Evolutionary conservation across 2,888 invertebrate genomes (phyloP).

Genomic region (Steinernema carpocapsae): DNA sequence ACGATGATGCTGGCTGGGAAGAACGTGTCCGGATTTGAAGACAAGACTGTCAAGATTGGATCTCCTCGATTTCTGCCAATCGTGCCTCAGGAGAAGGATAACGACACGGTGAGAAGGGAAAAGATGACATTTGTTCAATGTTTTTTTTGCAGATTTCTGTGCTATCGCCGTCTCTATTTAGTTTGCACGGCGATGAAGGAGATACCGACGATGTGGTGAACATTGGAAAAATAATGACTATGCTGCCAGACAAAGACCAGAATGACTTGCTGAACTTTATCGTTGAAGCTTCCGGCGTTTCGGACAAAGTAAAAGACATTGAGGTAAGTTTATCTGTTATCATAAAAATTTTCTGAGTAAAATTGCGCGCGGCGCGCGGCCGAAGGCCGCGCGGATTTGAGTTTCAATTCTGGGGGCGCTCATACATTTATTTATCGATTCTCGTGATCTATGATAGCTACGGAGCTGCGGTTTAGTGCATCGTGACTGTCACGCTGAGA

Average conservation of each 20-base stretch:
- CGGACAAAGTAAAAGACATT: constrained; percentile 36
- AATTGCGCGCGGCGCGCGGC: too few species aligned
- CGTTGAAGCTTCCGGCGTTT: constrained; percentile 58
- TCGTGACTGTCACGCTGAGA: too few species aligned
- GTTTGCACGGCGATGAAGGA: constrained; percentile 54
- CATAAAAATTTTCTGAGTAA: too few species aligned
- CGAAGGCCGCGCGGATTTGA: too few species aligned
- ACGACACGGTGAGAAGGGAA: constrained; percentile 38
- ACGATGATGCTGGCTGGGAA: constrained; percentile 44
- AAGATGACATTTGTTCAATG: constrained; percentile 35
- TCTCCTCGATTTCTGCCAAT: constrained; percentile 58
- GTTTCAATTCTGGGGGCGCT: too few species aligned
- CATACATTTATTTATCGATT: too few species aligned
- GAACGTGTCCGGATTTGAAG: constrained; percentile 46
- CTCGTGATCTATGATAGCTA: too few species aligned
- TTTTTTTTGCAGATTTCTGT: constrained; percentile 48
- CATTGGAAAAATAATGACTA: constrained; percentile 38
- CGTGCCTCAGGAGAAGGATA: constrained; percentile 52
- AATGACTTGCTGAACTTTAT: constrained; percentile 56
- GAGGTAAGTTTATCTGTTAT: constrained; percentile 9
- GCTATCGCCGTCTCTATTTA: constrained; percentile 60
- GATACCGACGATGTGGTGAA: constrained; percentile 47
- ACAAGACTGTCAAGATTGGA: constrained; percentile 44
- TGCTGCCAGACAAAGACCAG: constrained; percentile 45
- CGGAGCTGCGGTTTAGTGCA: too few species aligned